Conservation (phyloP, 2,797 vertebrate species). For the Pipistrellus pipistrellus region DNA sequence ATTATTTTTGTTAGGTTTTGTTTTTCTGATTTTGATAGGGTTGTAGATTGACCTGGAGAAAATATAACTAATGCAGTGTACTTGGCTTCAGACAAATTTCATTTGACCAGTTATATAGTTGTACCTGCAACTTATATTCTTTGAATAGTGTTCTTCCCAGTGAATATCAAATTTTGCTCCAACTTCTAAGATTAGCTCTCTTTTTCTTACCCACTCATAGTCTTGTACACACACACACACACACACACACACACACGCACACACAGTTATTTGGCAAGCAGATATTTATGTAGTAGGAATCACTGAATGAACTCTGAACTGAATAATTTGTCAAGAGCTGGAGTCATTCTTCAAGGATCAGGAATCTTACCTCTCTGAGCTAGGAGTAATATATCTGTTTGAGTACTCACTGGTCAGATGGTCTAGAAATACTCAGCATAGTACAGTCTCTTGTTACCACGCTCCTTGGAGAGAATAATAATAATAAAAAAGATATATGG, state of each 20-base stretch:
- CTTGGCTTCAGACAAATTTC: constrained; percentile 4
- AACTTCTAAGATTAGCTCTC: constrained; percentile 23
- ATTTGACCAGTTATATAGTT: constrained; percentile 40
- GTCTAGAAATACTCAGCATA: not conserved
- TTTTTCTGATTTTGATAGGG: not conserved
- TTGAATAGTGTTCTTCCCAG: constrained; percentile 56
- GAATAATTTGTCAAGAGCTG: constrained; percentile 78
- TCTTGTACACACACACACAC: constrained; percentile 27
- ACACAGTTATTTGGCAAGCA: constrained; percentile 74
- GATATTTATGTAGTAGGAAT: constrained; percentile 65
- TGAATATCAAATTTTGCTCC: constrained; percentile 75
- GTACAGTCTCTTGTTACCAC: not conserved
- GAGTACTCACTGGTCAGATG: constrained; percentile 52
- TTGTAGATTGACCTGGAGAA: not conserved
- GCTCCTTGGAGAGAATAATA: not conserved
- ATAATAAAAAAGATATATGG: too few species aligned
- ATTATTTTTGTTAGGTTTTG: not conserved
- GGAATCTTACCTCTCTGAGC: constrained; percentile 74
- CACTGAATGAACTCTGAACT: constrained; percentile 65
- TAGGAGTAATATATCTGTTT: constrained; percentile 72
- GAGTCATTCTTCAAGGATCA: constrained; percentile 74
- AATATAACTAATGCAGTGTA: not conserved
- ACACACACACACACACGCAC: not conserved
- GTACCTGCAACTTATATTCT: not conserved
- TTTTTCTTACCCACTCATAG: constrained; percentile 39